Evolutionary conservation across 2,113 vertebrate species (phyloP).

Genomic region (Chaetodon trifascialis): DNA sequence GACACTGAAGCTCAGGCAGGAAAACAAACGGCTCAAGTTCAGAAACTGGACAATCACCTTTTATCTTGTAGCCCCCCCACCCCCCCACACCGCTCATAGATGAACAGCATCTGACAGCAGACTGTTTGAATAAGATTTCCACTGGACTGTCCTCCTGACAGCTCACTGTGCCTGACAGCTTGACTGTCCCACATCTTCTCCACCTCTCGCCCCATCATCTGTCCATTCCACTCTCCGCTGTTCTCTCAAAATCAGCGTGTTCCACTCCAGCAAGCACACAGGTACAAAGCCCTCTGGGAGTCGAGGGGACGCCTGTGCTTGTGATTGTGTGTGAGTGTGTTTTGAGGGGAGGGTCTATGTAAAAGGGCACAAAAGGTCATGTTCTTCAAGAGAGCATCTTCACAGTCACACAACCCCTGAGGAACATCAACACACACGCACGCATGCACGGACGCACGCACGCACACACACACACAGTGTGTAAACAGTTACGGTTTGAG

Average conservation of each 20-base stretch:
- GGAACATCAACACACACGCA: background rate
- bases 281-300: background rate
- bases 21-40: conserved; percentile 13
- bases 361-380: background rate
- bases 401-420: background rate
- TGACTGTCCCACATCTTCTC: conserved; percentile 19
- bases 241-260: conserved; percentile 40
- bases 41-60: conserved; percentile 15
- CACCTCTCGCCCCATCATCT: background rate
- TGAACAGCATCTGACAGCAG: conserved; percentile 46
- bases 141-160: conserved; percentile 9
- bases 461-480: too few species aligned
- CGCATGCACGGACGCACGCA: background rate
- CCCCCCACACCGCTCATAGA: too few species aligned
- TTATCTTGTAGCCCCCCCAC: background rate
- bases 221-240: conserved; percentile 3
- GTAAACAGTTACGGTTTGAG: too few species aligned
- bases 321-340: background rate
- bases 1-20: background rate
- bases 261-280: conserved; percentile 33
- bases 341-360: too few species aligned
- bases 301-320: background rate
- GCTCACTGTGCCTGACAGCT: conserved; percentile 30
- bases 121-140: conserved; percentile 39
- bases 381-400: background rate